These are phyloP conservation scores for Pristionchus exspectatus DNA, from an alignment of 2,888 invertebrate species.

Conservation along the genomic window DNA sequence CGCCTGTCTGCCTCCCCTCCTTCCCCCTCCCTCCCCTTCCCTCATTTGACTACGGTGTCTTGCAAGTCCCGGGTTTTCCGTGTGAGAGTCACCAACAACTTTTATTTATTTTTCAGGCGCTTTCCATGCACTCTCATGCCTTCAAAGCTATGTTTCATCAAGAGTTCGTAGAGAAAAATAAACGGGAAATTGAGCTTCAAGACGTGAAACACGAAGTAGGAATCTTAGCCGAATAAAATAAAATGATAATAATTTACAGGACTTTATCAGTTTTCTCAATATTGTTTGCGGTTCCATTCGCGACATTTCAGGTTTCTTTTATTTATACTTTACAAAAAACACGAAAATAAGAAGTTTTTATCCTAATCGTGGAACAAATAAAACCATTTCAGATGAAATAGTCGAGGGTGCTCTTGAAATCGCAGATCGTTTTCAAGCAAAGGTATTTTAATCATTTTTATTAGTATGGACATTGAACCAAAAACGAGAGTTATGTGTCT, in stretches of 20 bases:
- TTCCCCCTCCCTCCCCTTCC: too few species aligned
- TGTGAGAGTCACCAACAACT: background rate
- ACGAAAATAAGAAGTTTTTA: too few species aligned
- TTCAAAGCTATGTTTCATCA: background rate
- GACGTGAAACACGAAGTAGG: background rate
- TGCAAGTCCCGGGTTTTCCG: too few species aligned
- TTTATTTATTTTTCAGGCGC: background rate
- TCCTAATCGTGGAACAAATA: too few species aligned
- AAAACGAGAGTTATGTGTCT: too few species aligned
- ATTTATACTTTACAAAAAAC: too few species aligned
- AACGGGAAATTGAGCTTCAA: background rate
- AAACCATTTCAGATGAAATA: background rate
- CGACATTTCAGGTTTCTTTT: background rate
- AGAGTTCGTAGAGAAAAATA: background rate
- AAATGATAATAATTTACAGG: slow-evolving; percentile 57
- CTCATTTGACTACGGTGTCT: too few species aligned
- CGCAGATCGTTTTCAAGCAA: background rate
- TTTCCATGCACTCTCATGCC: background rate
- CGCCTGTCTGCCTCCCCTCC: too few species aligned
- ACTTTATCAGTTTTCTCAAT: background rate
- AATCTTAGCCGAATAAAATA: too few species aligned
- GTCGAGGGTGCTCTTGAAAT: background rate
- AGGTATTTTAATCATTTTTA: too few species aligned
- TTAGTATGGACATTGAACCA: too few species aligned
- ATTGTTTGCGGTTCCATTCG: background rate